Evolutionary conservation across 2,113 vertebrate genomes (phyloP), one percentile per base, ranked within the genome.

Genomic region (Cephalopholis sonnerati): DNA sequence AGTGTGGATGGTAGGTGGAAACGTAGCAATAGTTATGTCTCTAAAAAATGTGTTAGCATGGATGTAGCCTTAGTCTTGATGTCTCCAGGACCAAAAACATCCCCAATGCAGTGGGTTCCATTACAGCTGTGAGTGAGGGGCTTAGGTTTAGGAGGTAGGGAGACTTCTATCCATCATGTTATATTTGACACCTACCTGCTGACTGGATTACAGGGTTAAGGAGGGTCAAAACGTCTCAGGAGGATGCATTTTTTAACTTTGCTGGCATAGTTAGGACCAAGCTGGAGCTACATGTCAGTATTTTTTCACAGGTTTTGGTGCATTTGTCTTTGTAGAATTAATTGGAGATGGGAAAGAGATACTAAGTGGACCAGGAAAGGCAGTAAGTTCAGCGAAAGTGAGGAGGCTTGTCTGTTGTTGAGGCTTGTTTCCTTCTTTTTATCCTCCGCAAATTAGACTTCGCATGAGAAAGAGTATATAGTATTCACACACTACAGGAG

Each of bases 161-260:
- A 54, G 76, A 57, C 63, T n/a, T 86, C 79, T 50, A 62, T 63
- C 68, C 63, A 83, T 79, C 79, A 51, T 78, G 75, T 74, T 67
- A 58, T 46, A 72, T 90, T 70, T 88, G 58, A 81, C 78, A 84
- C 80, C 24, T 46, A 53, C 65, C 29, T 77, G 73, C 53, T 50
- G 80, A 78, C 50, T 44, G 54, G 7, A 39, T 81, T 48, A 65
- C 53, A 64, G 69, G 53, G 62, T 63, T 61, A 36, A 16, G 20
- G 39, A 55, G 62, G 50, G 25, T 4, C 18, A 17, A 18, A 74
- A 41, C 12, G 2, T 8, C 10, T 44, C 2, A 39, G 59, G 62
- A 65, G 65, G 17, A 57, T 5, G 8, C 20, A 7, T 79, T 85
- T 77, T 83, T 5, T 24, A 50, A 53, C 41, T 24, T 29, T 72